Evolutionary conservation across 2,113 vertebrate species (phyloP).

Genomic region (Tachysurus fulvidraco): DNA sequence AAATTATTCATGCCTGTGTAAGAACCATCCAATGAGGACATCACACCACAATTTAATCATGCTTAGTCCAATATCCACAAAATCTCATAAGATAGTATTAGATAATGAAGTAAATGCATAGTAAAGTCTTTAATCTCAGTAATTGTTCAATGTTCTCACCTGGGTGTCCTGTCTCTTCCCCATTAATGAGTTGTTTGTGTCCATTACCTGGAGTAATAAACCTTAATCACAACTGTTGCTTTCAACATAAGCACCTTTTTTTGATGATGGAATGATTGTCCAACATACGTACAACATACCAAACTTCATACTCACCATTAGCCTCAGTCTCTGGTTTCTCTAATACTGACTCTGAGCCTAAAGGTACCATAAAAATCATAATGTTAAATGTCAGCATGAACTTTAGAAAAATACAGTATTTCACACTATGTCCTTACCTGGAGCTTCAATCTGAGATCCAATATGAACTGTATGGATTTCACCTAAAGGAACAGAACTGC

Average conservation of each 20-base stretch:
- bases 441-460: conserved; percentile 51
- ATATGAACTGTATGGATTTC: conserved; percentile 20
- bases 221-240: background rate
- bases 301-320: conserved; percentile 57
- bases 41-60: background rate
- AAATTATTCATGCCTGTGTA: conserved; percentile 48
- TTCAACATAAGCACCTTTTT: background rate
- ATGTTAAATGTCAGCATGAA: background rate
- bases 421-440: conserved; percentile 39
- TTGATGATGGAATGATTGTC: background rate
- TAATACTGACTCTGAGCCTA: conserved; percentile 27
- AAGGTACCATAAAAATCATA: background rate
- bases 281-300: background rate
- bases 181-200: conserved; percentile 69
- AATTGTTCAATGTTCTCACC: conserved; percentile 51
- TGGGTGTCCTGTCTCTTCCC: conserved; percentile 55
- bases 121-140: background rate
- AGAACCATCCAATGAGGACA: background rate
- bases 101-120: background rate
- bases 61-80: background rate
- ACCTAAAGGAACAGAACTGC: conserved; percentile 31
- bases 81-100: background rate
- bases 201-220: conserved; percentile 64
- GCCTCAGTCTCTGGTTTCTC: conserved; percentile 55
- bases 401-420: background rate